Evolutionary conservation across 2,113 vertebrate species (phyloP).

Genomic region (Ammodytes marinus): DNA sequence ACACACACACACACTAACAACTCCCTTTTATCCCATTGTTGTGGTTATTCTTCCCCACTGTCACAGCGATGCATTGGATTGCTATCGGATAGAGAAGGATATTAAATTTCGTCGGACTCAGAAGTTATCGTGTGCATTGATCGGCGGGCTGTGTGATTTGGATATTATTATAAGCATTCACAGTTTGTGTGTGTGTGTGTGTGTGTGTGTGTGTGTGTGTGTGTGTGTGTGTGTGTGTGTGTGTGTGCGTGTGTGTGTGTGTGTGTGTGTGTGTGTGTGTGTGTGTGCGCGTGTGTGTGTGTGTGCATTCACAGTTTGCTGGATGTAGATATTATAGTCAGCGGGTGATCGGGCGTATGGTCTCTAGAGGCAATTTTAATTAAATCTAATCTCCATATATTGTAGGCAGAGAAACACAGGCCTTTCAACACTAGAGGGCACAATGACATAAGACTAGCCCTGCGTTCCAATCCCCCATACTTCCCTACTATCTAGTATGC

Average conservation of each 20-base stretch:
- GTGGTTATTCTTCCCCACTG: not conserved
- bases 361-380: conserved; percentile 50
- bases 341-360: conserved; percentile 8
- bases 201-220: too few relatives aligned
- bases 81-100: conserved; percentile 46
- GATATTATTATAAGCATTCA: conserved; percentile 71
- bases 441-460: too few relatives aligned
- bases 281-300: too few relatives aligned
- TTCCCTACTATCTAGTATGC: too few relatives aligned
- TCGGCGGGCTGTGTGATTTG: conserved; percentile 50
- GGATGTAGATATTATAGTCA: conserved; percentile 52
- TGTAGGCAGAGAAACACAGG: too few relatives aligned
- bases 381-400: conserved; percentile 56
- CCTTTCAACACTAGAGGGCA: conserved; percentile 67
- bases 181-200: too few relatives aligned
- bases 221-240: too few relatives aligned
- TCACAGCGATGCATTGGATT: conserved; percentile 21
- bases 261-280: too few relatives aligned
- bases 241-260: too few relatives aligned
- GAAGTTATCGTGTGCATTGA: conserved; percentile 49
- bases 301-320: conserved; percentile 53
- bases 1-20: too few relatives aligned
- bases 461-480: too few relatives aligned
- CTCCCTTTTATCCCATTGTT: conserved; percentile 21
- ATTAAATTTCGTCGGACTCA: conserved; percentile 50